A percentile compares a stretch with the other conserved stretches of the same genome.
Evolutionary conservation across 2,888 invertebrate species (phyloP).

Genomic region (Mylabris sibirica): DNA sequence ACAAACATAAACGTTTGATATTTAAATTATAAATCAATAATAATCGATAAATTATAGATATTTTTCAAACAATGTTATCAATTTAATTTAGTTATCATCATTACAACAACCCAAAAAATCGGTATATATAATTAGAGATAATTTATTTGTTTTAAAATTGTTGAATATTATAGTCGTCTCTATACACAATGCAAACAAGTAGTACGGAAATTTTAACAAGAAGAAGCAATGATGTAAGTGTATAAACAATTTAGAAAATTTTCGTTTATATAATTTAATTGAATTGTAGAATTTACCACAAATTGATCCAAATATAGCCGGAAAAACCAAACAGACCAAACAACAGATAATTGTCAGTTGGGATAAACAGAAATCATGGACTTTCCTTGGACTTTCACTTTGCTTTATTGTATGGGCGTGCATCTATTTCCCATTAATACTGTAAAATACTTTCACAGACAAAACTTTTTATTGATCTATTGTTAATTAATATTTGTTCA

Average conservation of each 20-base stretch:
- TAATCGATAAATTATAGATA: constrained; percentile 1
- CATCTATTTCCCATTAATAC: constrained; percentile 60
- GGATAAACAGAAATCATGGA: constrained; percentile 60
- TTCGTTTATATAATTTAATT: background rate
- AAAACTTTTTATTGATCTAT: background rate
- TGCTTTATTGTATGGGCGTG: constrained; percentile 62
- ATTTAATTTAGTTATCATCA: constrained; percentile 16
- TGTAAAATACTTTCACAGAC: constrained; percentile 19
- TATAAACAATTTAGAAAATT: background rate
- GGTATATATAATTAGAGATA: background rate
- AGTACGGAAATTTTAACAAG: constrained; percentile 30
- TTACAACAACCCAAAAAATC: background rate
- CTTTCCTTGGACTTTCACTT: constrained; percentile 56
- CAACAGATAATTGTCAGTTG: constrained; percentile 59
- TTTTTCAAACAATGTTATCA: background rate
- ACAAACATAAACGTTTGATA: background rate
- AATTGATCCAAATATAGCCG: background rate
- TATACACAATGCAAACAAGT: constrained; percentile 21
- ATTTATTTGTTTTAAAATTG: background rate
- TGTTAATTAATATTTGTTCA: background rate
- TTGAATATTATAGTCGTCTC: background rate
- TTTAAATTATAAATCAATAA: background rate
- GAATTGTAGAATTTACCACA: constrained; percentile 1
- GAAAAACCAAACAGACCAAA: constrained; percentile 26
- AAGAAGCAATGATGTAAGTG: constrained; percentile 25